These are phyloP conservation scores for Oreohelix idahoensis DNA, from an alignment of 1,140 invertebrate species.

Conservation along the genomic window DNA sequence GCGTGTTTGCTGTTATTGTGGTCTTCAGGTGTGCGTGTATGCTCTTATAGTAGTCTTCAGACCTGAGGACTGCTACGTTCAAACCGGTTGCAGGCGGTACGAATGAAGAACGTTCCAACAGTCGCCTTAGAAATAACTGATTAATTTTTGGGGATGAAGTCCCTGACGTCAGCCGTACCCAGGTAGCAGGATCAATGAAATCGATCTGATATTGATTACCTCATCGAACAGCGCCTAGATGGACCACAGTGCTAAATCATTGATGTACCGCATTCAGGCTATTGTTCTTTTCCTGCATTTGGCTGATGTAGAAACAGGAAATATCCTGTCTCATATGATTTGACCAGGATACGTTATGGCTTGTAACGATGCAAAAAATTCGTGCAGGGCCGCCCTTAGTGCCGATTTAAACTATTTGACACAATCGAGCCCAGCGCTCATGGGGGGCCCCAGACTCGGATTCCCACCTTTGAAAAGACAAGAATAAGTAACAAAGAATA, in stretches of 20 bases:
- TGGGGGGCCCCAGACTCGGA: no score
- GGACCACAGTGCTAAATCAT: not conserved
- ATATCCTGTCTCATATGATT: no score
- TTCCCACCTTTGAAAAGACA: no score
- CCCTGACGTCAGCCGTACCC: constrained; percentile 10
- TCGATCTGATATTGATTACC: not conserved
- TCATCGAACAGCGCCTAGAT: not conserved
- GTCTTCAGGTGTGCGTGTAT: not conserved
- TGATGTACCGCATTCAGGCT: not conserved
- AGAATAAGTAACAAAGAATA: no score
- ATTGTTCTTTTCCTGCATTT: not conserved
- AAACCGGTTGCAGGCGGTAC: not conserved
- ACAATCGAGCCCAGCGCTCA: no score
- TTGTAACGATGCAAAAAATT: no score
- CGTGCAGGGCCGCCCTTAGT: no score
- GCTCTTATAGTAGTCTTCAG: not conserved
- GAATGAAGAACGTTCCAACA: not conserved
- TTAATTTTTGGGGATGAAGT: not conserved
- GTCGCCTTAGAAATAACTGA: not conserved
- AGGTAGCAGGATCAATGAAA: not conserved
- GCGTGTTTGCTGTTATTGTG: not conserved
- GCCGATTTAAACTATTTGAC: no score
- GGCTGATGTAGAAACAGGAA: not conserved
- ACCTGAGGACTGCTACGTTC: not conserved
- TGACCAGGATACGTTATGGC: no score